Evolutionary conservation across 1,140 invertebrate genomes (phyloP).

Genomic region (Cotesia glomerata): DNA sequence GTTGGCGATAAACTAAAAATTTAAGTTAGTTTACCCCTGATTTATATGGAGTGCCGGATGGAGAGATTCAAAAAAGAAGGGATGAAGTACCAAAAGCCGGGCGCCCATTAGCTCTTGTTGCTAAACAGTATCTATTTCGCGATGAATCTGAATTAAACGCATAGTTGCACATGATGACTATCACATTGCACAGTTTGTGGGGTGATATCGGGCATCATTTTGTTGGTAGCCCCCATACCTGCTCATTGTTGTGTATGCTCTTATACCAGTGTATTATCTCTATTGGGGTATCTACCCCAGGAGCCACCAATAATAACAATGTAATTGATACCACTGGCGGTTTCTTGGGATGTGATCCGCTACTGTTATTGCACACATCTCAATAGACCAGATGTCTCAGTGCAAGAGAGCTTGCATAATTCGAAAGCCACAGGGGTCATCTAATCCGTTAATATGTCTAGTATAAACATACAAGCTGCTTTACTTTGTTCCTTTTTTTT

Average conservation of each 20-base stretch:
- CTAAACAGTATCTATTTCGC: conserved; percentile 42
- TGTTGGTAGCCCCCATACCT: conserved; percentile 7
- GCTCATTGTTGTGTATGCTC: conserved; percentile 50
- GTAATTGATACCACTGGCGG: conserved; percentile 58
- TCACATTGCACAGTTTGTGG: conserved; percentile 44
- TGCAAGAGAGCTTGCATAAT: conserved; percentile 52
- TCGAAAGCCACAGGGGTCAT: conserved; percentile 60
- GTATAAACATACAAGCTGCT: conserved; percentile 5
- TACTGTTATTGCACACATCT: conserved; percentile 33
- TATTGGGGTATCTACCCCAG: conserved; percentile 48
- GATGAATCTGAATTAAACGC: conserved; percentile 57
- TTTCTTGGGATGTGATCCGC: conserved; percentile 27
- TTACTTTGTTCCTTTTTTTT: not conserved
- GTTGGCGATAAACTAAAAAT: conserved; percentile 35
- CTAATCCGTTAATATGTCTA: conserved; percentile 58
- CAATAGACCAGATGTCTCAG: conserved; percentile 56
- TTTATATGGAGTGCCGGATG: conserved; percentile 26
- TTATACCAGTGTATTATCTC: conserved; percentile 62
- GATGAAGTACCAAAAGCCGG: not conserved
- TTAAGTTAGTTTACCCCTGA: not conserved
- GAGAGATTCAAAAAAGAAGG: not conserved
- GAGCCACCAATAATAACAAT: conserved; percentile 57
- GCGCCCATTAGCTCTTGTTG: conserved; percentile 3
- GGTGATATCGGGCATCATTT: conserved; percentile 2
- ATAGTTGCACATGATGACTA: conserved; percentile 61